Evolutionary conservation across 2,113 vertebrate species (phyloP).

Genomic region (Castor canadensis): DNA sequence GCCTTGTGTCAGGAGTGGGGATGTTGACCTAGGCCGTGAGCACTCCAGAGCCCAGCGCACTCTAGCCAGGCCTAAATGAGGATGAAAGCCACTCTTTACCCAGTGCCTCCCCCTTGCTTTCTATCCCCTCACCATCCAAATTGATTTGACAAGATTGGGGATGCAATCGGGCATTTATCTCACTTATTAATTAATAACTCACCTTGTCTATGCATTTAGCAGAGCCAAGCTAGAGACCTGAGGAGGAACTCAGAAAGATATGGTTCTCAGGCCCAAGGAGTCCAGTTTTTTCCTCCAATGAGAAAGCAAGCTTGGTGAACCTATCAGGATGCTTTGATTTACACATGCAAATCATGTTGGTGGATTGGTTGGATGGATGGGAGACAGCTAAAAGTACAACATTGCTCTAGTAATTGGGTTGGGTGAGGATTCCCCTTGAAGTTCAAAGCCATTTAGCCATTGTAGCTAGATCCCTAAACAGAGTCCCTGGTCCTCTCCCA

Average conservation of each 20-base stretch:
- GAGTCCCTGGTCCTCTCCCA: slow-evolving; percentile 1
- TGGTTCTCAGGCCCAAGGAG: slow-evolving; percentile 33
- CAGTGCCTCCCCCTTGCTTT: not conserved
- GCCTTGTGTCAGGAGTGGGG: slow-evolving; percentile 40
- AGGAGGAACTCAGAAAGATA: slow-evolving; percentile 42
- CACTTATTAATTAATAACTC: slow-evolving; percentile 78
- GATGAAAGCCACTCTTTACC: slow-evolving; percentile 29
- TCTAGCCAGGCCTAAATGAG: slow-evolving; percentile 73
- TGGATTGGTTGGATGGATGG: slow-evolving; percentile 36
- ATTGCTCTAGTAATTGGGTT: slow-evolving; percentile 69
- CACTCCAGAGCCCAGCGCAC: not conserved
- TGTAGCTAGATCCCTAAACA: slow-evolving; percentile 43
- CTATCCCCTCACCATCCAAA: slow-evolving; percentile 67
- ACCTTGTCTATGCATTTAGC: slow-evolving; percentile 62
- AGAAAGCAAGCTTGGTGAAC: slow-evolving; percentile 37
- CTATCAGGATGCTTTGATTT: slow-evolving; percentile 57
- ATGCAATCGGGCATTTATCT: slow-evolving; percentile 61
- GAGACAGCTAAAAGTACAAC: not conserved
- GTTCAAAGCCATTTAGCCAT: slow-evolving; percentile 70
- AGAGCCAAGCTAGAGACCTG: slow-evolving; percentile 63
- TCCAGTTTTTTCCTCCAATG: slow-evolving; percentile 8
- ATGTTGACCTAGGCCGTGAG: slow-evolving; percentile 48
- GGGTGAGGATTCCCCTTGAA: slow-evolving; percentile 46
- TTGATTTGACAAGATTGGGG: slow-evolving; percentile 68
- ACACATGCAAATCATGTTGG: slow-evolving; percentile 15